These are phyloP conservation scores for Xestia ashworthii DNA, from an alignment of 2,888 invertebrate genomes.

Conservation along the genomic window DNA sequence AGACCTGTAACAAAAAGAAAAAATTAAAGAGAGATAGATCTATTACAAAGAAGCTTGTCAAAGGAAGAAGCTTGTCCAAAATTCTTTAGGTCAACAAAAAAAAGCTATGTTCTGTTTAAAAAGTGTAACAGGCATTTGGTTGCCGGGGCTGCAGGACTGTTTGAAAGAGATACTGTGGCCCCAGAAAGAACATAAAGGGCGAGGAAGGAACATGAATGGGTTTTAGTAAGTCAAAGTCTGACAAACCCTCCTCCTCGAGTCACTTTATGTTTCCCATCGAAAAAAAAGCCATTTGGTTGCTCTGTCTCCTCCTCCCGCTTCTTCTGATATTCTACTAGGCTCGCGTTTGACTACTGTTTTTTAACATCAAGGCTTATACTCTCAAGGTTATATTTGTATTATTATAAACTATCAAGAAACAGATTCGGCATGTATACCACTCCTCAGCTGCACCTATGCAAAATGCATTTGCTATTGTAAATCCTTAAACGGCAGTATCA, in stretches of 20 bases:
- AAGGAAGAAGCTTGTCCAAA: too few relatives aligned
- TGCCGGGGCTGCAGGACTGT: too few relatives aligned
- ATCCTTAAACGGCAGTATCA: neutral
- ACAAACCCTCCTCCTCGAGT: too few relatives aligned
- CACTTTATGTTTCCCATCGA: too few relatives aligned
- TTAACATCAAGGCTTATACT: neutral
- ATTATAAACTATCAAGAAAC: too few relatives aligned
- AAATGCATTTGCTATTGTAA: neutral
- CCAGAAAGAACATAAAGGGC: too few relatives aligned
- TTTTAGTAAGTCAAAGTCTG: too few relatives aligned
- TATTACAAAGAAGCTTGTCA: too few relatives aligned
- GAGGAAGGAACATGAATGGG: too few relatives aligned
- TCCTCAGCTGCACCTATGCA: neutral
- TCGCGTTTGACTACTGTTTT: neutral
- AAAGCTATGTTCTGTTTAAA: neutral
- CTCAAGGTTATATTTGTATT: too few relatives aligned
- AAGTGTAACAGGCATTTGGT: neutral
- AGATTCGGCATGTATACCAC: neutral
- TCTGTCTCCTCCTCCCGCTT: neutral
- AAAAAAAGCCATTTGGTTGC: neutral
- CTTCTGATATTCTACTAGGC: neutral
- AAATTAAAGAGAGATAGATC: neutral
- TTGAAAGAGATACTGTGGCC: too few relatives aligned
- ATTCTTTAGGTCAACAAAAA: neutral
- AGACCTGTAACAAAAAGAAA: constrained; percentile 92